Evolutionary conservation across 2,888 invertebrate species (phyloP).

Genomic region (Hyles lineata): DNA sequence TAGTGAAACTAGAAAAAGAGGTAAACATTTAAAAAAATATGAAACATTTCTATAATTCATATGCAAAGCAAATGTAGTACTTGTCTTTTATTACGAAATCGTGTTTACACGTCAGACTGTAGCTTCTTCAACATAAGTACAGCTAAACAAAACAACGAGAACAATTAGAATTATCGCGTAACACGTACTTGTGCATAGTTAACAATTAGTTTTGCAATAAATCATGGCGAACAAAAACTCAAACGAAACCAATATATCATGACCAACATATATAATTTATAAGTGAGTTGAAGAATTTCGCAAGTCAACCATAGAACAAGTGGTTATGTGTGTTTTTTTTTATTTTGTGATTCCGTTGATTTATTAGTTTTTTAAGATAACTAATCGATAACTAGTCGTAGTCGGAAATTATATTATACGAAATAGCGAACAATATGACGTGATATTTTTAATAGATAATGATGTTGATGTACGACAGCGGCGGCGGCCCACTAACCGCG

Average conservation of each 20-base stretch:
- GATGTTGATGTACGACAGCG: conserved; percentile 82
- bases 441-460: conserved; percentile 85
- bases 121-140: conserved; percentile 25
- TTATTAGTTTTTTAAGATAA: conserved; percentile 78
- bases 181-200: conserved; percentile 6
- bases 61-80: background rate
- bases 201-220: conserved; percentile 22
- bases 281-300: conserved; percentile 26
- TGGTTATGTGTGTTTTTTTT: conserved; percentile 17
- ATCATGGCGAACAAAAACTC: conserved; percentile 14
- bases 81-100: background rate
- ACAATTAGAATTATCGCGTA: conserved; percentile 20
- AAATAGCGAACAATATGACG: conserved; percentile 83
- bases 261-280: conserved; percentile 26
- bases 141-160: background rate
- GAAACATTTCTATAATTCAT: background rate
- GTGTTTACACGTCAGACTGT: background rate
- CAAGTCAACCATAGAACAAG: conserved; percentile 25
- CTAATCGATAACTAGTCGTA: conserved; percentile 64
- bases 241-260: conserved; percentile 23
- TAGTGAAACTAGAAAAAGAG: background rate
- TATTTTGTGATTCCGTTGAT: conserved; percentile 67
- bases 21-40: background rate
- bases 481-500: conserved; percentile 61
- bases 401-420: conserved; percentile 77